Conservation (phyloP, 2,888 invertebrate species). For the Trachelus stipa region DNA sequence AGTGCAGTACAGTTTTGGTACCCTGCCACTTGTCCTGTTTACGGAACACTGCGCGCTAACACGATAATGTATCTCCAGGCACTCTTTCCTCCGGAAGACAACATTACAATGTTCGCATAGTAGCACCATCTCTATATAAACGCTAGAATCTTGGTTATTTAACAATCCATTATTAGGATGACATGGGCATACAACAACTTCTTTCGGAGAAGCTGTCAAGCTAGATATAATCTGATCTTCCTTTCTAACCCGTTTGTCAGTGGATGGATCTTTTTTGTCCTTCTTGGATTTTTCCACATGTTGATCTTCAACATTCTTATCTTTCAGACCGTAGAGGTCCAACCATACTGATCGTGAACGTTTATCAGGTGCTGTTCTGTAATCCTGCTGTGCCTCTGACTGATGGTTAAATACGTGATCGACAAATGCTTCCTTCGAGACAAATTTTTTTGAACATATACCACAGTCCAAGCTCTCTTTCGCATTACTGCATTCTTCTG, state of each 20-base stretch:
- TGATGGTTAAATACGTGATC: not conserved
- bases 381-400: not conserved
- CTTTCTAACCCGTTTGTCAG: not conserved
- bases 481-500: not conserved
- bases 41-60: constrained; percentile 20
- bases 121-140: constrained; percentile 56
- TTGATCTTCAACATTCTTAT: not conserved
- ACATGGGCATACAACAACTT: not conserved
- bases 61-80: constrained; percentile 55
- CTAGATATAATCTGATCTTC: not conserved
- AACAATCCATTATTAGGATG: not conserved
- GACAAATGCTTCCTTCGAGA: not conserved
- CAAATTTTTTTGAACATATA: not conserved
- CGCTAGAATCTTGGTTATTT: constrained; percentile 10
- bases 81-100: constrained; percentile 51
- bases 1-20: constrained; percentile 51
- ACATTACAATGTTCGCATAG: constrained; percentile 49
- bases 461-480: not conserved
- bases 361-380: not conserved
- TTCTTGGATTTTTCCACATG: not conserved
- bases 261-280: not conserved
- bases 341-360: not conserved
- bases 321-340: not conserved
- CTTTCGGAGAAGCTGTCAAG: not conserved
- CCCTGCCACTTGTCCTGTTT: constrained; percentile 35